A percentile compares a stretch with the other conserved stretches of the same genome.
These are phyloP conservation scores for Heliconius hewitsoni DNA, from an alignment of 1,140 invertebrate species.

Conservation along the genomic window DNA sequence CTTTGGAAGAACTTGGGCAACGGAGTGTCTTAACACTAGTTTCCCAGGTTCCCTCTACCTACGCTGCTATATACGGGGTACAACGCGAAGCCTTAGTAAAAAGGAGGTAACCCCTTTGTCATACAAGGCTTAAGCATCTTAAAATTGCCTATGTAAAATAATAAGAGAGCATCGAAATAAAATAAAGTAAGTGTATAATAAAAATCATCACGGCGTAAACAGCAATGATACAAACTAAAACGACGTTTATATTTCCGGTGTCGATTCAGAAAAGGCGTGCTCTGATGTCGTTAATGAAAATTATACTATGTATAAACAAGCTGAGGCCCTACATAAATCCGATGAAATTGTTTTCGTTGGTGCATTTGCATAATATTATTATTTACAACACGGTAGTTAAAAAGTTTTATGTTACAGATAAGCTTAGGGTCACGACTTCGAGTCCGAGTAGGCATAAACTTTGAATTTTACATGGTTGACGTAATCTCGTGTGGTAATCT, in stretches of 20 bases:
- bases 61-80: too few relatives aligned
- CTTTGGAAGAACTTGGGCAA: too few relatives aligned
- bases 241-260: slow-evolving; percentile 25
- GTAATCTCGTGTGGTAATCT: not conserved
- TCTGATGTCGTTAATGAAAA: slow-evolving; percentile 24
- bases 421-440: not conserved
- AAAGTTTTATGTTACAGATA: slow-evolving; percentile 3
- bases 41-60: too few relatives aligned
- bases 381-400: slow-evolving; percentile 6
- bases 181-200: slow-evolving; percentile 9
- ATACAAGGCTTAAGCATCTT: not conserved
- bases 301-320: slow-evolving; percentile 23
- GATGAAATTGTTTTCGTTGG: slow-evolving; percentile 19
- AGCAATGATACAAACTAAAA: slow-evolving; percentile 11
- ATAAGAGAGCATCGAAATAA: not conserved
- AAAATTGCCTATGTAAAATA: not conserved
- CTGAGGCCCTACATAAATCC: slow-evolving; percentile 15
- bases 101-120: not conserved
- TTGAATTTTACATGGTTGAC: not conserved
- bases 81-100: too few relatives aligned
- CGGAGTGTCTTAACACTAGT: too few relatives aligned
- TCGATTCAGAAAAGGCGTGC: slow-evolving; percentile 32
- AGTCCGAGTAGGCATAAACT: slow-evolving; percentile 12
- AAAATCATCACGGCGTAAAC: slow-evolving; percentile 14
- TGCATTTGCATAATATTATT: slow-evolving; percentile 24